phyloP scores from a whole-genome alignment of 2,113 vertebrate species.

The Panthera leo region DNA sequence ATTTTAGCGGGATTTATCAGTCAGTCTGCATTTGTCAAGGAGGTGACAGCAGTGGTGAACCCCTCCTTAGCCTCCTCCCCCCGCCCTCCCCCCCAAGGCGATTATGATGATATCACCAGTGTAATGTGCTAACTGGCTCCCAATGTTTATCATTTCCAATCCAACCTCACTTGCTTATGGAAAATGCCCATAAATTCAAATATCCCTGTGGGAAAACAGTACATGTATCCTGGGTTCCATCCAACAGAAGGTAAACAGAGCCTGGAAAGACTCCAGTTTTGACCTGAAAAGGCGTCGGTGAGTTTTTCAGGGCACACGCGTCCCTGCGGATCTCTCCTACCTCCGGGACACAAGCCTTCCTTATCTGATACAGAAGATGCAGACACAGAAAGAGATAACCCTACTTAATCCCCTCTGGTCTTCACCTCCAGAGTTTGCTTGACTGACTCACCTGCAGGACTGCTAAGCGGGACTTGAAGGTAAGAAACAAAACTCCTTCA shows the following conservation, averaged over 20 bases:
- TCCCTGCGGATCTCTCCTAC: fast-evolving
- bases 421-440: background rate
- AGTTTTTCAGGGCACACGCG: fast-evolving
- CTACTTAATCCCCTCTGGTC: background rate
- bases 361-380: fast-evolving
- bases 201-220: background rate
- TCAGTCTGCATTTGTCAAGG: background rate
- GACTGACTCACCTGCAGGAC: background rate
- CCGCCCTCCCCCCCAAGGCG: background rate
- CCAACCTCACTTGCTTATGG: background rate
- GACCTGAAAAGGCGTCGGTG: background rate
- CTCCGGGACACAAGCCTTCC: background rate
- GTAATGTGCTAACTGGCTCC: background rate
- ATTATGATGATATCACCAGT: background rate
- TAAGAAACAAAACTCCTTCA: background rate
- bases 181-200: background rate
- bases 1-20: background rate
- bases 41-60: background rate
- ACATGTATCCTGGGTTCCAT: background rate
- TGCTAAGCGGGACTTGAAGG: background rate
- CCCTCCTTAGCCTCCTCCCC: background rate
- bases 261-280: background rate
- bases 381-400: background rate
- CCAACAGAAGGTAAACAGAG: background rate
- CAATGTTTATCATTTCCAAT: conserved; percentile 1